phyloP scores from a whole-genome alignment of 1,140 invertebrate genomes.

The Heliconius melpomene region DNA sequence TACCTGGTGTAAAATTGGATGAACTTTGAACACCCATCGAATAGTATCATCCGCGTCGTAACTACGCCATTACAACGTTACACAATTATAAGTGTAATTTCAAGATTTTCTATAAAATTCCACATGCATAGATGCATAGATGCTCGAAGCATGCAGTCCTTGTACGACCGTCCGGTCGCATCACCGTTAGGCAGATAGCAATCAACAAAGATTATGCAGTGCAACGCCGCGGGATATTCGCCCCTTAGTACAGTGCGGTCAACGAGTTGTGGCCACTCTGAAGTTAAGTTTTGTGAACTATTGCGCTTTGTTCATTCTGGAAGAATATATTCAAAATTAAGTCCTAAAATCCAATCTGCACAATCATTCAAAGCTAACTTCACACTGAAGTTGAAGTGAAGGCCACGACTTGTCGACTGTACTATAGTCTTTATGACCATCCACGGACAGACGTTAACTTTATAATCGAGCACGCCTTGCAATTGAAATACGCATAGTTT shows the following conservation, averaged over 20 bases:
- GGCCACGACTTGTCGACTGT: too few species aligned
- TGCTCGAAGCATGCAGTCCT: neutral
- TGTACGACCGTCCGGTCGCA: constrained; percentile 16
- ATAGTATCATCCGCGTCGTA: too few species aligned
- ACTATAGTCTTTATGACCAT: constrained; percentile 24
- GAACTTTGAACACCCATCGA: too few species aligned
- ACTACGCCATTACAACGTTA: neutral
- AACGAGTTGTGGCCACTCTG: too few species aligned
- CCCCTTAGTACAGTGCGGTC: constrained; percentile 4
- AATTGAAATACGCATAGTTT: constrained; percentile 21
- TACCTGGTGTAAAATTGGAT: too few species aligned
- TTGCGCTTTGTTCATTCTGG: too few species aligned
- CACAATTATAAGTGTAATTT: neutral
- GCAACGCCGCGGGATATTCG: constrained; percentile 35
- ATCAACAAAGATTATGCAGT: constrained; percentile 49
- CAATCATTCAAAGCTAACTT: too few species aligned
- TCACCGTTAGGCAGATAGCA: constrained; percentile 47
- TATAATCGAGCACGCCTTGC: constrained; percentile 15
- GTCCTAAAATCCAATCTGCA: too few species aligned
- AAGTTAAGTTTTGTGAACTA: too few species aligned
- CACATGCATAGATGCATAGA: neutral
- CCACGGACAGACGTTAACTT: constrained; percentile 19
- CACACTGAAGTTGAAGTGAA: too few species aligned
- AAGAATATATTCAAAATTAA: too few species aligned
- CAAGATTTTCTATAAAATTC: neutral